Conservation (phyloP, 2,888 invertebrate species). For the Drosophila leonis region DNA sequence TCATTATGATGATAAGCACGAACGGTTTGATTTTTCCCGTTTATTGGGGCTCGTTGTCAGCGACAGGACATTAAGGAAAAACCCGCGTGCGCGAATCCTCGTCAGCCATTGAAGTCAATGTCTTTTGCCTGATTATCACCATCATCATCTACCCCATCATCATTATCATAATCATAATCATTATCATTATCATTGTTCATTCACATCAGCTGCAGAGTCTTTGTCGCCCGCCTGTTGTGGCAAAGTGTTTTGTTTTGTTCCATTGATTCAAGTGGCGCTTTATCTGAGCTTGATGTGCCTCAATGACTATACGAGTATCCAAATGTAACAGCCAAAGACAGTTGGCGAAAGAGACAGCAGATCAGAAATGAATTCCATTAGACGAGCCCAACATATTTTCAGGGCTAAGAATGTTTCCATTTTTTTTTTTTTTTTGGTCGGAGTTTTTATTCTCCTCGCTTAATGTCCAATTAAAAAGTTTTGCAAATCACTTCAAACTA, state of each 20-base stretch:
- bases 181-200: constrained; percentile 28
- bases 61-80: constrained; percentile 54
- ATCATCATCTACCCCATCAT: constrained; percentile 9
- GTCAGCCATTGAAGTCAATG: constrained; percentile 24
- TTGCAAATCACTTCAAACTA: constrained; percentile 60
- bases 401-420: background rate
- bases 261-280: constrained; percentile 31
- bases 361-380: constrained; percentile 4
- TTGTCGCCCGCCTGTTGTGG: constrained; percentile 30
- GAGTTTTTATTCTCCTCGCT: background rate
- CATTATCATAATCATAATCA: constrained; percentile 7
- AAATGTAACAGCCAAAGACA: background rate
- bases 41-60: constrained; percentile 66
- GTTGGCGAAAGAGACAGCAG: background rate
- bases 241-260: constrained; percentile 32
- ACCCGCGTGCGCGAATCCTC: background rate
- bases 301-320: background rate
- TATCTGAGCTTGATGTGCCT: constrained; percentile 1
- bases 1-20: constrained; percentile 79
- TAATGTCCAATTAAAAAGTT: constrained; percentile 54
- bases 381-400: background rate
- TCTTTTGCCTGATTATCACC: constrained; percentile 18
- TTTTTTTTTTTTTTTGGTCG: background rate
- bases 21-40: constrained; percentile 71
- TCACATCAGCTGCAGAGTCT: constrained; percentile 36